Percentiles rank a stretch among this genome's conserved stretches.
phyloP scores from a whole-genome alignment of 2,888 invertebrate species.

The Andricus curvator region DNA sequence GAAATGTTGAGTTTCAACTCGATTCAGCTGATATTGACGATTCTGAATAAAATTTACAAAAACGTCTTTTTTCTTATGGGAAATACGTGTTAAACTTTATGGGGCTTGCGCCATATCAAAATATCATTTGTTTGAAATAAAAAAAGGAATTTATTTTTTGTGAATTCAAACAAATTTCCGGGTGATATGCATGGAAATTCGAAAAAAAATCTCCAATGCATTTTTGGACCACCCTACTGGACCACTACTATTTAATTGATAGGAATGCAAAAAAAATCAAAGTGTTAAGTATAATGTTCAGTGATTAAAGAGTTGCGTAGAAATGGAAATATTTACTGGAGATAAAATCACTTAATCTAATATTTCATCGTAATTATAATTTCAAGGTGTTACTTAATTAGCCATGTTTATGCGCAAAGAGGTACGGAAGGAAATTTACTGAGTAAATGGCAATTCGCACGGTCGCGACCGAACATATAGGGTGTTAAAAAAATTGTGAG shows the following conservation, averaged over 20 bases:
- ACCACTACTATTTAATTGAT: not conserved
- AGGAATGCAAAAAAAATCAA: not conserved
- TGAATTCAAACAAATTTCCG: too few relatives aligned
- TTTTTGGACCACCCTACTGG: too few relatives aligned
- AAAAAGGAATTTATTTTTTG: too few relatives aligned
- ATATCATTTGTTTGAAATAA: too few relatives aligned
- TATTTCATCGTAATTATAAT: conserved; percentile 34
- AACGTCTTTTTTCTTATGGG: too few relatives aligned
- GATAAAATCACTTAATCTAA: conserved; percentile 25
- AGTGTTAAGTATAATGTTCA: not conserved
- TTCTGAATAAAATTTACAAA: too few relatives aligned
- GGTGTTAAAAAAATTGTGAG: not conserved
- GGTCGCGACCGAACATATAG: not conserved
- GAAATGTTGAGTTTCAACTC: too few relatives aligned
- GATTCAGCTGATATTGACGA: too few relatives aligned
- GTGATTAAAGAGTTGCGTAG: not conserved
- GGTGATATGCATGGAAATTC: too few relatives aligned
- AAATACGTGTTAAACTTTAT: too few relatives aligned
- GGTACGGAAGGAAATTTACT: conserved; percentile 10
- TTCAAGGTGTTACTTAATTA: conserved; percentile 35
- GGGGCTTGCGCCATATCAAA: too few relatives aligned
- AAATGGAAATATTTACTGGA: not conserved
- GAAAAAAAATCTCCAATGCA: too few relatives aligned
- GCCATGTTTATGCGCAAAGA: conserved; percentile 2
- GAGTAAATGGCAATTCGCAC: conserved; percentile 28